Base-by-base conservation (phyloP, 1,140 invertebrate genomes). In the Formica exsecta region DNA sequence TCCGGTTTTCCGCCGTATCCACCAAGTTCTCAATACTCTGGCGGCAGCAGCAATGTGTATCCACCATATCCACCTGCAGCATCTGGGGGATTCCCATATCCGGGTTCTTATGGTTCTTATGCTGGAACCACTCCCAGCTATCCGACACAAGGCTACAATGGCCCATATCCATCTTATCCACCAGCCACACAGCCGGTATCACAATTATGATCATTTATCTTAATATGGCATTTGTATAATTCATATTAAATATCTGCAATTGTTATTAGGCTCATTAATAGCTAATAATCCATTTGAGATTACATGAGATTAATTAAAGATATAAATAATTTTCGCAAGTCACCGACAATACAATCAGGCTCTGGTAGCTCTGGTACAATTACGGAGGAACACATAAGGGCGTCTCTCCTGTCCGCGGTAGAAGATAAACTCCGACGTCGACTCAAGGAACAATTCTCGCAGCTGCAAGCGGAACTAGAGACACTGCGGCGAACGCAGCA, bases 311-410 rank as follows among this genome's bases (percentile, higher is more conserved):
- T 73, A n/a, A 81, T 36, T 9, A 73, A 74, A 2, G 32, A 19
- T 66, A 38, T 65, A 9, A 86, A 41, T n/a, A 64, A 48, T 57
- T 32, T 64, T 85, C 80, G 32, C 62, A 51, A 95, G 94, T 95
- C 95, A 65, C 94, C 95, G 29, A 94, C 95, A 73, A 93, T 95
- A 86, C 93, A 96, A 76, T 94, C 93, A 73, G 54, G 94, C 90
- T 94, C 95, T 66, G 94, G 95, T 68, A 95, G 95, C 71, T 95
- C 96, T 44, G 98, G 97, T 19, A 99, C 98, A 19, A 99, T 99
- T 62, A 98, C 98, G 61, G 98, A 99, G 92, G 98, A 99, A 93
- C 98, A 99, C 93, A 98, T 99, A 66, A 97, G 98, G 92, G 98
- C 98, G 61, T 99, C 99, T 36, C 95, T 99, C 11, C 94, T 99